Evolutionary conservation across 2,888 invertebrate species (phyloP), one percentile per base, ranked within the genome.

Genomic region (Tetrapedia diversipes): DNA sequence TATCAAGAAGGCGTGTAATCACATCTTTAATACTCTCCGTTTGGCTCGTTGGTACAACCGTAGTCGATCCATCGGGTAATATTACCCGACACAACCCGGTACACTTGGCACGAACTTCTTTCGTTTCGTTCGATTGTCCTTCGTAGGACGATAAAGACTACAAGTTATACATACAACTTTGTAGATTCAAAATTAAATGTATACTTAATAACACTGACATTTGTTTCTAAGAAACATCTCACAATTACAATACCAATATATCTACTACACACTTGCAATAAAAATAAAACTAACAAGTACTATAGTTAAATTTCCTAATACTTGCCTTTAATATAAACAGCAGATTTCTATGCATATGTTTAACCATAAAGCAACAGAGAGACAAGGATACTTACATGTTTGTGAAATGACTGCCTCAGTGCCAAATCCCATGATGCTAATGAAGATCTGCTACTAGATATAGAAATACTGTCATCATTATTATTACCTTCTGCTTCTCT

Each of bases 31-130:
- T 95, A 0, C 95, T 95, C 90, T 97, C 96, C 34, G 94, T 93
- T 24, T 95, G 93, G 85, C 95, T 95, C 56, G 97, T 96, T 84
- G 96, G 96, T 73, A 98, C 96, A 83, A 98, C 98, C 1, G 98
- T 98, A 3, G 98, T 98, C 72, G 98, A 97, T 57, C 97, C 96
- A 92, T 98, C 98, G 1, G 97, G 97, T 76, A 99, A 93, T 88
- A 97, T 95, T 76, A 99, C 97, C 81, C 98, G 95, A 90, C 97
- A 97, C 37, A 97, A 90, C 74, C 92, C 92, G 80, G 91, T 89
- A 82, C 91, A 91, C 87, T 92, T 92, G 86, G 88, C 84, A 77
- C 90, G 91, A 86, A 86, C 87, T 70, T 91, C 91, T 89, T 89
- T 91, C 84, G 89, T 91, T 88, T 91, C 91, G 80, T 89, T 91